Base-by-base conservation (phyloP, 2,888 invertebrate genomes). In the Oligia latruncula region DNA sequence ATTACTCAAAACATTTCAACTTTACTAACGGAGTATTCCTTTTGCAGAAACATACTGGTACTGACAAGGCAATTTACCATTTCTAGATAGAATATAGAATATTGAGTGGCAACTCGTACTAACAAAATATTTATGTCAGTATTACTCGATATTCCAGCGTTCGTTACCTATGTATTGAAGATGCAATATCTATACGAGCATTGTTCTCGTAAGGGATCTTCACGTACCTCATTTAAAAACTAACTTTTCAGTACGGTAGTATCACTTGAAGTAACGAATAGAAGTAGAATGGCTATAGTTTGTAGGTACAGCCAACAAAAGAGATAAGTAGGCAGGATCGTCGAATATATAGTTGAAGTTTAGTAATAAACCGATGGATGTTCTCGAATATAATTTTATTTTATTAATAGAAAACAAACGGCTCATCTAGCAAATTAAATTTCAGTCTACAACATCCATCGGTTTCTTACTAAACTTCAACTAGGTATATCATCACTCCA, bases 31-130 rank as follows among this genome's bases (percentile, higher is more conserved):
- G 20, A 83, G 71, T 74, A 80, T 55, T 75, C 80, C 68, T 80
- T 74, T 68, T 55, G 43, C 29, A 70, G 71, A 80, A 78, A 84
- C 82, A 72, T 35, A 71, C 81, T 84, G 86, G 49, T 46, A 74
- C 75, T 86, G 87, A 82, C 87, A 87, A 83, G 80, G 78, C 78
- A 84, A 86, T 87, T 84, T 77, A 82, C 74, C 78, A 79, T 76
- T 80, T 83, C 73, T 76, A 77, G 72, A 78, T 80, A 77, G 68
- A 73, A 80, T 80, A 81, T 62, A 79, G 60, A 85, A 80, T 87
- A 82, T 87, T 80, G 85, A 83, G 65, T 77, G 77, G 83, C 78
- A 83, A 81, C 70, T 74, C 66, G 40, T 74, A 72, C 74, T 77
- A 85, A 85, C 77, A 83, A 72, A 82, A 82, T 82, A 82, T 76